A percentile compares a stretch with the other conserved stretches of the same genome.
Evolutionary conservation across 2,888 invertebrate genomes (phyloP).

Genomic region (Perizoma flavofasciatum): DNA sequence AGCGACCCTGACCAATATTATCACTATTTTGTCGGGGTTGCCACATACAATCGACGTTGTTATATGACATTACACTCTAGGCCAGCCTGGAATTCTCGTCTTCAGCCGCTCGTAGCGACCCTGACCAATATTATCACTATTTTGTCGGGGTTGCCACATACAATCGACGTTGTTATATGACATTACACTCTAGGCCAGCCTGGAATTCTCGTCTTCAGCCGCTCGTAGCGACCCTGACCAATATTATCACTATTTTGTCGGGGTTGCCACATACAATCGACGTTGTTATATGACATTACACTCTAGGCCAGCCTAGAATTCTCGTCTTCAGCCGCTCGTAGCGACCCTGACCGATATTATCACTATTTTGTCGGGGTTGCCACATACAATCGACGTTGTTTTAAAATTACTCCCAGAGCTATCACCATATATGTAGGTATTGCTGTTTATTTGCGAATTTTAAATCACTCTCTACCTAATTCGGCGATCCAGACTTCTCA

Average conservation of each 20-base stretch:
- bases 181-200: background rate
- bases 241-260: conserved; percentile 9
- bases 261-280: conserved; percentile 18
- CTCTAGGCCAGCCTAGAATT: conserved; percentile 1
- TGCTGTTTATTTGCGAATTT: too few species aligned
- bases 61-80: background rate
- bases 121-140: conserved; percentile 22
- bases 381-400: background rate
- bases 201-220: conserved; percentile 13
- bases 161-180: too few species aligned
- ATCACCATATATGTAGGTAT: too few species aligned
- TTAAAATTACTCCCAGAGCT: too few species aligned
- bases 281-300: background rate
- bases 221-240: conserved; percentile 33
- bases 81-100: conserved; percentile 5
- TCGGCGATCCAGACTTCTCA: too few species aligned
- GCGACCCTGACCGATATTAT: conserved; percentile 28
- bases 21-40: conserved; percentile 20
- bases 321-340: conserved; percentile 11
- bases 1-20: conserved; percentile 29
- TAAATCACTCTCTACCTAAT: too few species aligned
- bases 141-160: conserved; percentile 17
- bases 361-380: conserved; percentile 20
- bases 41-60: background rate
- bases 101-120: conserved; percentile 25